A percentile compares a stretch with the other conserved stretches of the same genome.
Conservation (phyloP, 2,888 invertebrate genomes). For the Nezara viridula region DNA sequence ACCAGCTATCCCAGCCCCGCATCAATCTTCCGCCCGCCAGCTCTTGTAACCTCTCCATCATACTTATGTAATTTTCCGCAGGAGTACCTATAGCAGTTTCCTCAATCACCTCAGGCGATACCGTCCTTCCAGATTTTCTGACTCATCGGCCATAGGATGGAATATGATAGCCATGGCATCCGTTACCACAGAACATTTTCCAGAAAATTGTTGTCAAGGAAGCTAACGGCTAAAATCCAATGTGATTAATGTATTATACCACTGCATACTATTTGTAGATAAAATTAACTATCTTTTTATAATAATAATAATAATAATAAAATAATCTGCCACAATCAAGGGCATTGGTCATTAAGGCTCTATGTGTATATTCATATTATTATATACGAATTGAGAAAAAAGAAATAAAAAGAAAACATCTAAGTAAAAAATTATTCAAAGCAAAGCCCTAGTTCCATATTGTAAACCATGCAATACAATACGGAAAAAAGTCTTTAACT, state of each 20-base stretch:
- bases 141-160: neutral
- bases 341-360: too few relatives aligned
- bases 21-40: slow-evolving; percentile 24
- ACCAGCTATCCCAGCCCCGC: neutral
- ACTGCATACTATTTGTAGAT: too few relatives aligned
- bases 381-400: too few relatives aligned
- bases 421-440: too few relatives aligned
- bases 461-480: too few relatives aligned
- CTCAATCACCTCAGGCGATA: neutral
- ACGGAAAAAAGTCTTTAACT: too few relatives aligned
- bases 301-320: too few relatives aligned
- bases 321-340: too few relatives aligned
- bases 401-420: too few relatives aligned
- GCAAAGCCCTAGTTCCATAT: too few relatives aligned
- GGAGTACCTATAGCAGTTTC: neutral
- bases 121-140: neutral
- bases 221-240: neutral
- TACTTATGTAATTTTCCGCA: slow-evolving; percentile 42
- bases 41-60: slow-evolving; percentile 33
- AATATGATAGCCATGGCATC: neutral
- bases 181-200: neutral
- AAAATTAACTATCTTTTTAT: too few relatives aligned
- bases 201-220: neutral
- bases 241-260: neutral
- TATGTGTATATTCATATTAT: too few relatives aligned